Evolutionary conservation across 1,140 invertebrate genomes (phyloP).

Genomic region (Procambarus virginalis): DNA sequence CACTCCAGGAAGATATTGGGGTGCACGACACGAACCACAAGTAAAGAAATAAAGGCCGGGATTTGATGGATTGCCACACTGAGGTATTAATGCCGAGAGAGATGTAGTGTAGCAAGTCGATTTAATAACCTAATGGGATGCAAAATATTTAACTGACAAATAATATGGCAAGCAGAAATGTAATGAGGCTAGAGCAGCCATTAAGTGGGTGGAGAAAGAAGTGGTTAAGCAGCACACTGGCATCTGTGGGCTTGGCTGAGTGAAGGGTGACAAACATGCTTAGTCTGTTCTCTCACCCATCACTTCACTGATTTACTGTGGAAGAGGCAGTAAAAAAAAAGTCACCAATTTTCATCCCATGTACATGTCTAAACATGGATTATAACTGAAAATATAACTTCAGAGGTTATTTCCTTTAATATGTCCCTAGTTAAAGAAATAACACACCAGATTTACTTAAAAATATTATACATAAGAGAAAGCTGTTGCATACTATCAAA

Average conservation of each 20-base stretch:
- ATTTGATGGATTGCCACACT: too few relatives aligned
- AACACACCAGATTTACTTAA: too few relatives aligned
- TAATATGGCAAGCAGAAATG: not conserved
- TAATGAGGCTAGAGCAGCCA: not conserved
- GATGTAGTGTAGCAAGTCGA: too few relatives aligned
- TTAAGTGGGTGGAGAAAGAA: not conserved
- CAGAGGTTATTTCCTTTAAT: too few relatives aligned
- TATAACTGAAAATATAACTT: not conserved
- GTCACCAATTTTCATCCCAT: not conserved
- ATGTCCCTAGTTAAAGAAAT: too few relatives aligned
- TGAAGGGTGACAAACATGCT: not conserved
- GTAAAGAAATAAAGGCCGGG: not conserved
- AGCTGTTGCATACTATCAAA: too few relatives aligned
- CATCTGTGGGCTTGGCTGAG: not conserved
- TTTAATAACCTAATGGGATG: too few relatives aligned
- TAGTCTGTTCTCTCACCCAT: not conserved
- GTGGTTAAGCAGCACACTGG: not conserved
- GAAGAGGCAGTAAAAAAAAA: not conserved
- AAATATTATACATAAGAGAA: too few relatives aligned
- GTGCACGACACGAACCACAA: not conserved
- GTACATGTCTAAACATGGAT: not conserved
- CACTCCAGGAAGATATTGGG: too few relatives aligned
- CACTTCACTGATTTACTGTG: conserved; percentile 3
- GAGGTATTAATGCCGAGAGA: too few relatives aligned
- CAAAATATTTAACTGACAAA: too few relatives aligned